Evolutionary conservation across 1,140 invertebrate genomes (phyloP), one percentile per base, ranked within the genome.

Genomic region (Drosophila lowei): DNA sequence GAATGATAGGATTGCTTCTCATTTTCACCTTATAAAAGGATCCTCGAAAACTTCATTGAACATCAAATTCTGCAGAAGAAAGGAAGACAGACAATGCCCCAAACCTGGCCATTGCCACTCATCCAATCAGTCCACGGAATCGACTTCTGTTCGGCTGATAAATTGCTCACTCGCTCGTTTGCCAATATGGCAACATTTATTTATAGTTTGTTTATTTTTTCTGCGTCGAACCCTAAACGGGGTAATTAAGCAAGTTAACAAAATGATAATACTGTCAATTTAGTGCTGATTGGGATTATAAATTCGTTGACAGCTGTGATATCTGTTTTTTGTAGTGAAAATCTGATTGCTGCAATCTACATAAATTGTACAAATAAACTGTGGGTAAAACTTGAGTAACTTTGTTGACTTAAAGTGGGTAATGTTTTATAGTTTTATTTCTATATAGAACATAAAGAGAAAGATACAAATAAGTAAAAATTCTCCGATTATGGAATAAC

Each of bases 161-260:
- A 52, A 72, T 57, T 48, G 49, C 30, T 18, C 4, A 47, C 44
- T 71, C 57, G 65, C 57, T 38, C 11, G 11, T 4, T 1, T 47
- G 72, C 16, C 70, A 73, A 74, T 74, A 65, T 34, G 52, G 65
- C 43, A 56, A 43, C 38, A 54, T 44, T 74, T 74, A 54, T 74
- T 73, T 74, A 74, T 74, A 64, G 59, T 44, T 48, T 13, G 18
- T 34, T 44, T 28, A 13, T 8, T 66, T 56, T 64, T 44, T 7
- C 30, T 38, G 41, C 44, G 18, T 34, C 16, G 13, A 18, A 41
- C 34, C 48, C 13, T 38, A 38, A 38, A 38, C 34, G 34, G 15
- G 34, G 38, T 71, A 73, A 73, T 74, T 65, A 74, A 74, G 50
- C 60, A 50, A 55, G 72, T 65, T 74, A 65, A 66, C 60, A 66